Evolutionary conservation across 2,113 vertebrate genomes (phyloP).

Genomic region (Cranoglanis bouderius): DNA sequence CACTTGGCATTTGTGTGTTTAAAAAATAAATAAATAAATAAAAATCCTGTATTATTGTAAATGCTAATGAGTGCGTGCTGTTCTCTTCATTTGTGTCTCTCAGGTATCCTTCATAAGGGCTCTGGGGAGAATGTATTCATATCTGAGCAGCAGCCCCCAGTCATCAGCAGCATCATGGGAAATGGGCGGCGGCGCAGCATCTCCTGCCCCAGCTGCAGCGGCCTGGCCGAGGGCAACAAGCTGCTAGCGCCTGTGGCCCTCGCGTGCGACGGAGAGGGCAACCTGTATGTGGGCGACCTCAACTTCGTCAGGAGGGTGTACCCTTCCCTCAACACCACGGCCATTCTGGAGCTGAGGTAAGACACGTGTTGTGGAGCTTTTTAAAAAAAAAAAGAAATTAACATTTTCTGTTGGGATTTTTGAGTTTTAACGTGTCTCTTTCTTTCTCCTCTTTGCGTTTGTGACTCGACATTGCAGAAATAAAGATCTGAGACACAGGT

Average conservation of each 20-base stretch:
- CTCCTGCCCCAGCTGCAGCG: constrained; percentile 89
- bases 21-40: not conserved
- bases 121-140: constrained; percentile 88
- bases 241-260: constrained; percentile 85
- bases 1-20: not conserved
- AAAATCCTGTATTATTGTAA: not conserved
- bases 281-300: constrained; percentile 88
- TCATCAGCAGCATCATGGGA: constrained; percentile 89
- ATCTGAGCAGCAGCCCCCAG: constrained; percentile 82
- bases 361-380: not conserved
- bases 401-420: not conserved
- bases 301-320: constrained; percentile 88
- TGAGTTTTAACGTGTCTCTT: constrained; percentile 58
- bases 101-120: constrained; percentile 89
- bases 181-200: constrained; percentile 87
- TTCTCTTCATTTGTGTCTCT: constrained; percentile 21
- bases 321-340: constrained; percentile 83
- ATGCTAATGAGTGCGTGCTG: not conserved
- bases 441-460: constrained; percentile 66
- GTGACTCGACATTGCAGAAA: constrained; percentile 70
- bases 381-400: constrained; percentile 19
- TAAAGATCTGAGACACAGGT: constrained; percentile 95
- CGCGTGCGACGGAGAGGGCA: constrained; percentile 84
- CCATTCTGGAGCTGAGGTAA: constrained; percentile 87
- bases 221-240: constrained; percentile 89